Evolutionary conservation across 2,113 vertebrate genomes (phyloP), one percentile per base, ranked within the genome.

Genomic region (Odocoileus hemionus): DNA sequence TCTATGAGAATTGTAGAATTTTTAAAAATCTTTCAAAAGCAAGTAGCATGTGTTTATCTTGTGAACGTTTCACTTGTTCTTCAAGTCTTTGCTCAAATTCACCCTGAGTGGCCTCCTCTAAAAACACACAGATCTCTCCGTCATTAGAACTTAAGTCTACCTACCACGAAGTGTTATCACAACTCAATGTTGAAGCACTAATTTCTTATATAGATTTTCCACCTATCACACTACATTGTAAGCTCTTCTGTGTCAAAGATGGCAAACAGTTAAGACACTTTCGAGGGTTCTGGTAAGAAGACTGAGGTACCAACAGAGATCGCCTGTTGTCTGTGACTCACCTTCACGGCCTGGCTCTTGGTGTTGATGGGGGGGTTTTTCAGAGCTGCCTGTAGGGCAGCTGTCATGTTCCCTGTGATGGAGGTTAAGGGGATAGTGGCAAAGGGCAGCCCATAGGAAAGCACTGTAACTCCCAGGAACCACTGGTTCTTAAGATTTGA

Each of bases 351-450:
- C 97, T 99, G 99, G 98, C 99, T 99, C 99, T 99, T 99, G 21
- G 99, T 99, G 98, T 99, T 99, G 98, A 99, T 99, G 8, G 99
- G 99, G 52, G 99, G 99, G 97, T 99, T 99, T 98, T 99, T 99
- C 97, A 99, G 98, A 67, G 99, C 99, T 0, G 99, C 99, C 39
- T 99, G 99, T 6, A 99, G 98, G 2, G 99, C 99, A n/a, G 99
- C 99, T 98, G 99, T 99, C 96, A 99, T 99, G 95, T 99, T 99
- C 96, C 99, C 99, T 99, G 99, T 99, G 98, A 98, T 67, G 57
- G 80, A 82, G 3, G 99, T 99, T 99, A 99, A 99, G 99, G 97
- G 25, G 96, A 97, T 28, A 96, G 97, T 33, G 84, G 45, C 25
- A 85, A 74, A 96, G 52, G 25, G 17, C 16, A 10, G 23, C 26